These are phyloP conservation scores for Falcunculus frontatus DNA, from an alignment of 2,113 vertebrate species.

Conservation along the genomic window DNA sequence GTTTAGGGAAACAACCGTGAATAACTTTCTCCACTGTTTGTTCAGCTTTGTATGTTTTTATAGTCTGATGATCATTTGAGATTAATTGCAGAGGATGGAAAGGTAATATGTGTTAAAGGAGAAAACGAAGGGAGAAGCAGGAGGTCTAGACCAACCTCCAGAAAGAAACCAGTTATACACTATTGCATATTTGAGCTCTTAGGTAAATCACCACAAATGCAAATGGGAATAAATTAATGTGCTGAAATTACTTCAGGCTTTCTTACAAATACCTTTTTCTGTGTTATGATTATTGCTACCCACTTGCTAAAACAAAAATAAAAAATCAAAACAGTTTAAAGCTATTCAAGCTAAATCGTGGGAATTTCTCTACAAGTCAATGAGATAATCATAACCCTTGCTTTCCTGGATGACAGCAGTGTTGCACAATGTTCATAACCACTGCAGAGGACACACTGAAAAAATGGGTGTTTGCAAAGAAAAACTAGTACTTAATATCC, in stretches of 20 bases:
- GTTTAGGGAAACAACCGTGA: background rate
- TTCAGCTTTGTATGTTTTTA: slow-evolving; percentile 27
- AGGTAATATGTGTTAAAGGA: background rate
- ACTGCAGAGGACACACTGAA: background rate
- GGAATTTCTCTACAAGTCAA: background rate
- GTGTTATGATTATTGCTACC: background rate
- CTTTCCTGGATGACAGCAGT: background rate
- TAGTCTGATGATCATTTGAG: slow-evolving; percentile 30
- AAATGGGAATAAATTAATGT: background rate
- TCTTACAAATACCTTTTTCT: background rate
- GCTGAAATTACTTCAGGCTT: background rate
- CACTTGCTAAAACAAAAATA: background rate
- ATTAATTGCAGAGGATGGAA: slow-evolving; percentile 30
- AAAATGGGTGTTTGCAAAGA: background rate
- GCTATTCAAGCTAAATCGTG: background rate
- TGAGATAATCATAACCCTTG: background rate
- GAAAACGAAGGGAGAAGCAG: background rate
- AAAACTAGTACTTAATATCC: background rate
- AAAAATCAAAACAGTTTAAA: background rate
- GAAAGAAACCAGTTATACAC: background rate
- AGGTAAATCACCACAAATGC: background rate
- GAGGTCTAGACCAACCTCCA: background rate
- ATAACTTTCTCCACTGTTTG: slow-evolving; percentile 9
- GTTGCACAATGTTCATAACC: background rate
- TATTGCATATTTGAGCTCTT: background rate